Base-by-base conservation (phyloP, 2,113 vertebrate species). In the Microcebus lehilahytsara region DNA sequence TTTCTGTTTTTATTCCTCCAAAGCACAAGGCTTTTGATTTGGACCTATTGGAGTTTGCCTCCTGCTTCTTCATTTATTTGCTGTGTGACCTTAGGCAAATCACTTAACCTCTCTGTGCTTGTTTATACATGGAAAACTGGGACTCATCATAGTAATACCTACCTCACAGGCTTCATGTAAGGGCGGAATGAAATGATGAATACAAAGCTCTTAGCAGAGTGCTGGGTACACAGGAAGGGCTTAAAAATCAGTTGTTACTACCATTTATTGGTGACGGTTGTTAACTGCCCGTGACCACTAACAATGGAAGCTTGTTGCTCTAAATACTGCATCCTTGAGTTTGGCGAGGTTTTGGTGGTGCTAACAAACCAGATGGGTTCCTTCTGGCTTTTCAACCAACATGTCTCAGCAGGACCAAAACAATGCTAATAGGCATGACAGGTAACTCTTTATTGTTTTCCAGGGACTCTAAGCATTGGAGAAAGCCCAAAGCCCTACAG, bases 351-450 rank as follows among this genome's bases (percentile, higher is more conserved):
- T 78, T 72, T 42, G 58, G 60, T 56, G 51, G 37, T 72, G 46
- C 46, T 93, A 42, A 83, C 49, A 40, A 91, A 71, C 46, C 46
- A 77, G 89, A n/a, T 58, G n/a, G 10, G 9, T 58, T 69, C 67
- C 71, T 84, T 86, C 66, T 74, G 93, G 69, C 75, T 95, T 90
- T 88, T 49, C 77, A 69, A 23, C 12, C 1, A 42, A 79, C 97
- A 95, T 80, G 91, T 89, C 97, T 74, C 62, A 40, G 85, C 97
- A 95, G 75, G 91, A 60, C 0, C 7, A 62, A 90, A 85, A 86
- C 67, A 40, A 42, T 6, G 64, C 83, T 27, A 9, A 53, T 6
- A 64, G 85, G 85, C n/a, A 40, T 0, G 27, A 66, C 77, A 25
- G 84, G 60, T 17, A 19, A 9, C 51, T 71, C 0, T 0, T 46